Base-by-base conservation (phyloP, 2,888 invertebrate species). In the Diogma glabrata region DNA sequence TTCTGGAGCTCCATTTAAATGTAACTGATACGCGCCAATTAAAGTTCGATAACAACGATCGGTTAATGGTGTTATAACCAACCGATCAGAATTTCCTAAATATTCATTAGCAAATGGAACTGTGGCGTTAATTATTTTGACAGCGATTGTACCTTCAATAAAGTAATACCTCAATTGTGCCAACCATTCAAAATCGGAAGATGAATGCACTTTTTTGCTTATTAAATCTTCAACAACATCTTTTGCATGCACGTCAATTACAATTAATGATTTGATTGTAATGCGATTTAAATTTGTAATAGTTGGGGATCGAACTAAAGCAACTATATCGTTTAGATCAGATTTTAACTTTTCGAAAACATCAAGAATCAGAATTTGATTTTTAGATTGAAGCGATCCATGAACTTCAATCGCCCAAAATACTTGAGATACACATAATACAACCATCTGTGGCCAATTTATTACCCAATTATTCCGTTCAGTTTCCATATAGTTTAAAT, bases 71-170 rank as follows among this genome's bases (percentile, higher is more conserved):
- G 78, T 79, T 16, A 70, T 70, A 5, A 79, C 77, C 47, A 85
- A 70, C 16, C 82, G 73, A 43, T 78, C 72, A 3, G 77, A 75
- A 61, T 83, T 84, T 1, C 84, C 84, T 40, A 85, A 65, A 61
- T 84, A 85, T 64, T 85, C 85, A 60, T 84, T 82, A n/a, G 79
- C 81, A 63, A 78, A 86, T 1, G 72, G 67, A 1, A 84, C 77
- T 0, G 75, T 75, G 1, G 83, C 81, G 63, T 83, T 82, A 48
- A 79, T 81, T 48, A 84, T 80, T 53, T 77, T 68, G 0, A 84
- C 78, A 51, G 70, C 59, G 19, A 72, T 72, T 48, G 72, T 67
- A 2, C 72, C 69, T 19, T 77, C 72, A 59, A 78, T 75, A 76
- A 79, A 82, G 60, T 84, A 84, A 63, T 84, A 84, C 20, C 84